Conservation (phyloP, 1,140 invertebrate species). For the Leptinotarsa lineolata region DNA sequence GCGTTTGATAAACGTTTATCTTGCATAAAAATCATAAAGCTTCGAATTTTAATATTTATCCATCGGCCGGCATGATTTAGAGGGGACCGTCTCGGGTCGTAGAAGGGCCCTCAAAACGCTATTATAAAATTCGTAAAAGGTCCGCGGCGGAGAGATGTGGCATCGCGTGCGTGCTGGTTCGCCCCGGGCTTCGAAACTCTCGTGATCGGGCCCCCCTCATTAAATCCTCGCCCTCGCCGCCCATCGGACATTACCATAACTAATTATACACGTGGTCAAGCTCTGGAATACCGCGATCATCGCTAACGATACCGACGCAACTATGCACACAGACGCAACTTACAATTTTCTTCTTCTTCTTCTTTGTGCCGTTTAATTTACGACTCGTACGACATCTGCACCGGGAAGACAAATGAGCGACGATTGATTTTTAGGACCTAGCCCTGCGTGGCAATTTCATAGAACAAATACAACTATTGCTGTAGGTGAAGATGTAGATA, state of each 20-base stretch:
- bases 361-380: slow-evolving; percentile 18
- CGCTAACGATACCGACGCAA: slow-evolving; percentile 15
- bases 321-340: neutral
- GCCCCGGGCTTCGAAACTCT: slow-evolving; percentile 16
- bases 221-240: slow-evolving; percentile 46
- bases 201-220: slow-evolving; percentile 40
- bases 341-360: neutral
- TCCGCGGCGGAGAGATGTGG: slow-evolving; percentile 1
- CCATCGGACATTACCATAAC: slow-evolving; percentile 49
- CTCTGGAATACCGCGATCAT: slow-evolving; percentile 11
- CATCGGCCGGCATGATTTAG: slow-evolving; percentile 16
- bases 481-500: too few relatives aligned
- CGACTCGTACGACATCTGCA: slow-evolving; percentile 7
- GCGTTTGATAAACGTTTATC: slow-evolving; percentile 24
- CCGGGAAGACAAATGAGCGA: neutral
- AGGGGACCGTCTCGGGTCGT: neutral
- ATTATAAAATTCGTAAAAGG: slow-evolving; percentile 26
- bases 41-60: slow-evolving; percentile 25
- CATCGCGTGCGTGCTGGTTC: slow-evolving; percentile 24
- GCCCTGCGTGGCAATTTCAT: too few relatives aligned
- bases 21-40: slow-evolving; percentile 24
- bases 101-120: slow-evolving; percentile 12
- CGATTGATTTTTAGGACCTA: neutral
- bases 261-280: slow-evolving; percentile 49
- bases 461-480: too few relatives aligned